Percentiles rank a stretch among this genome's conserved stretches.
These are phyloP conservation scores for Clusia tigrina DNA, from an alignment of 2,888 invertebrate species.

Conservation along the genomic window DNA sequence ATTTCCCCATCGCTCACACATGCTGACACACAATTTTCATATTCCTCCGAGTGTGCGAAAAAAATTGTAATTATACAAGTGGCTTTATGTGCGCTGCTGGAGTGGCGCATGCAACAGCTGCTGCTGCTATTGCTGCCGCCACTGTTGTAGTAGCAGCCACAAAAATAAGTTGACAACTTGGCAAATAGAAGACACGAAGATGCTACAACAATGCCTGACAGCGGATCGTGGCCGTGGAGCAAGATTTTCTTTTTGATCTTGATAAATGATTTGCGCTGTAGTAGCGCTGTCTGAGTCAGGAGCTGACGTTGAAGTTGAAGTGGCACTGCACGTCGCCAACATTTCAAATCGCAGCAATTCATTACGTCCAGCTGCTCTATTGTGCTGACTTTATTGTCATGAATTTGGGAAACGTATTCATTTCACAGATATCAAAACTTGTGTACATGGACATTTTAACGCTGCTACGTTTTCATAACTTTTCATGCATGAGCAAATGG, in stretches of 20 bases:
- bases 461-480: too few species aligned
- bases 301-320: too few species aligned
- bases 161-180: constrained; percentile 39
- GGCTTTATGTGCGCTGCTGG: neutral
- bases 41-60: neutral
- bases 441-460: too few species aligned
- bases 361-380: too few species aligned
- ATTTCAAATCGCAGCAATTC: too few species aligned
- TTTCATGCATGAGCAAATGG: too few species aligned
- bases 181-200: constrained; percentile 39
- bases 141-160: constrained; percentile 1
- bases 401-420: too few species aligned
- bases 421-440: too few species aligned
- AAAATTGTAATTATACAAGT: neutral
- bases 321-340: too few species aligned
- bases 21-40: too few species aligned
- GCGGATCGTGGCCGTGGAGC: constrained; percentile 58
- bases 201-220: constrained; percentile 53
- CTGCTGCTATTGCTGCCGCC: constrained; percentile 22
- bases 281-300: too few species aligned
- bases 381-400: too few species aligned
- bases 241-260: constrained; percentile 52
- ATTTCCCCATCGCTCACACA: neutral
- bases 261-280: constrained; percentile 52
- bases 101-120: neutral